Base-by-base conservation (phyloP, 2,797 vertebrate genomes). In the Lacerta agilis region DNA sequence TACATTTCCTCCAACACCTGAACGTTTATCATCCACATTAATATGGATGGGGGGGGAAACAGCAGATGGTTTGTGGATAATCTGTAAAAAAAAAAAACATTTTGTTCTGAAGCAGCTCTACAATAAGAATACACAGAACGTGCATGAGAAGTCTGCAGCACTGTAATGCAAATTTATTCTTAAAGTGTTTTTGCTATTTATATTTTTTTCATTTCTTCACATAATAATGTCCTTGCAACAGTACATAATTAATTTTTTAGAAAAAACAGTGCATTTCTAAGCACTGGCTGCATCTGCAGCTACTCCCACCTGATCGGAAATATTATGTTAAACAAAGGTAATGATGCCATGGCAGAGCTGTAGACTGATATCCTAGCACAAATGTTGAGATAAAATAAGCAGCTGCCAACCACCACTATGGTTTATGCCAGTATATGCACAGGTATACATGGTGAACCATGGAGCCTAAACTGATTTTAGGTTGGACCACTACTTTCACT, bases 1-100 rank as follows among this genome's bases (percentile, higher is more conserved):
- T 86, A 83, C 1, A 1, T 81, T 84, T 93, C 71, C 86, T 90
- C 90, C 87, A 86, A n/a, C 86, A 90, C 88, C 88, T 93, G 86
- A 33, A 78, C 87, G 88, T 83, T 82, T 45, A 78, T 80, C 83
- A 61, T 76, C 38, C 72, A 0, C 86, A 38, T 85, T 88, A 92
- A 92, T 84, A 86, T 81, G 83, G 17, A 61, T 15, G 6, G 25
- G 85, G 49, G 49, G 49, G 49, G 1, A 45, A 88, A 91, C 87
- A 91, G n/a, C 69, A 83, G 79, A 61, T 67, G 3, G 49, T 91
- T 89, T 80, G 20, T 78, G 80, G 66, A 79, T 93, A 93, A 86
- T 7, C 10, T 83, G 93, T 90, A 77, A 78, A 87, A 84, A 93
- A 77, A n/a, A 78, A 87, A 83, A 92, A 9, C 1, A 13, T 88